Percentiles rank a stretch among this genome's conserved stretches.
phyloP scores from a whole-genome alignment of 2,888 invertebrate species.

The Calephelis perditalis region DNA sequence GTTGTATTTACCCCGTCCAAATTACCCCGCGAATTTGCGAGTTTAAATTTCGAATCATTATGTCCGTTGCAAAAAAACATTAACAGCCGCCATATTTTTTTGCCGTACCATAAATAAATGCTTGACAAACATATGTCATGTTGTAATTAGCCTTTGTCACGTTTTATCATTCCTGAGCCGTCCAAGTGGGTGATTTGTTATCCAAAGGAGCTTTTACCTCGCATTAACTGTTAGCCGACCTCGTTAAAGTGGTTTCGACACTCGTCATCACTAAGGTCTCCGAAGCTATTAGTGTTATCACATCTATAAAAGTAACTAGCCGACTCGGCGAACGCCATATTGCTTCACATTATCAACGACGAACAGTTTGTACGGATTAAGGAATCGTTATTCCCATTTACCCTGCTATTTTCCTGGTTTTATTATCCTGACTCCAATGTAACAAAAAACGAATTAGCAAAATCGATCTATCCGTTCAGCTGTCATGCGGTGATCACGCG shows the following conservation, averaged over 20 bases:
- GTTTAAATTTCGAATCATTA: no score
- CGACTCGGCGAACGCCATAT: no score
- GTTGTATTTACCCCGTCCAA: no score
- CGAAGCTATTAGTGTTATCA: constrained; percentile 7
- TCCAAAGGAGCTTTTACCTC: constrained; percentile 62
- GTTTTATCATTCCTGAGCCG: constrained; percentile 36
- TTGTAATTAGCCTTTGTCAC: constrained; percentile 34
- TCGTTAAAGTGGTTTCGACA: constrained; percentile 54
- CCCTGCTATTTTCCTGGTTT: no score
- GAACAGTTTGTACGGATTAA: no score
- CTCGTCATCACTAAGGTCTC: constrained; percentile 35
- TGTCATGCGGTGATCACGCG: no score
- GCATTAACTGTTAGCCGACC: constrained; percentile 68
- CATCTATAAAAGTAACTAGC: not conserved
- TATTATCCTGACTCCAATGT: no score
- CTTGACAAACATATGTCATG: constrained; percentile 25
- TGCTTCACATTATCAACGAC: no score
- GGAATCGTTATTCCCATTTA: no score
- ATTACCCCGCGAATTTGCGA: no score
- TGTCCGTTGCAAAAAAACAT: constrained; percentile 2
- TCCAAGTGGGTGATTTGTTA: constrained; percentile 43
- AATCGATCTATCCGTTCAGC: no score
- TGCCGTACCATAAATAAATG: constrained; percentile 11
- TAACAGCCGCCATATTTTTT: constrained; percentile 13
- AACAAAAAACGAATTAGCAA: no score